A percentile compares a stretch with the other conserved stretches of the same genome.
These are phyloP conservation scores for Tortrix viridana DNA, from an alignment of 2,888 invertebrate species.

Conservation along the genomic window DNA sequence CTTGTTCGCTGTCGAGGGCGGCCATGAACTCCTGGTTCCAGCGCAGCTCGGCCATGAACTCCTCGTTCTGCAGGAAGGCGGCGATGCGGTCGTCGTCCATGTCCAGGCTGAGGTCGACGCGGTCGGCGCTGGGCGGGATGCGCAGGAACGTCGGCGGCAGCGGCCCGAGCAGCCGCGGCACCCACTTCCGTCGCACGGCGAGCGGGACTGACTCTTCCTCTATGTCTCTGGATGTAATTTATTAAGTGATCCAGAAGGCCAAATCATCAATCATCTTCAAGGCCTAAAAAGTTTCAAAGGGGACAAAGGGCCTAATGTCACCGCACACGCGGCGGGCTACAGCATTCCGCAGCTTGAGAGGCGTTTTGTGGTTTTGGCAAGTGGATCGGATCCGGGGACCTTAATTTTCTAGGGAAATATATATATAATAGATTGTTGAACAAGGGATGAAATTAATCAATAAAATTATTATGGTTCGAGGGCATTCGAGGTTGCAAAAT, in stretches of 20 bases:
- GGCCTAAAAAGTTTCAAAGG: too few species aligned
- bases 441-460: too few species aligned
- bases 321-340: too few species aligned
- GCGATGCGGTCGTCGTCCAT: constrained; percentile 95
- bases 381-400: too few species aligned
- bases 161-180: constrained; percentile 90
- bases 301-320: too few species aligned
- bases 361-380: too few species aligned
- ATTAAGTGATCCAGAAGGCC: background rate
- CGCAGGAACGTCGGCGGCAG: constrained; percentile 92
- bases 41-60: constrained; percentile 93
- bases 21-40: constrained; percentile 95
- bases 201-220: constrained; percentile 75
- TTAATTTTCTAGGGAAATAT: too few species aligned
- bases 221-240: constrained; percentile 63
- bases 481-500: too few species aligned
- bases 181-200: constrained; percentile 87
- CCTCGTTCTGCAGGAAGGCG: constrained; percentile 94
- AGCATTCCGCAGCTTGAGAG: too few species aligned
- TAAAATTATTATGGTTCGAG: too few species aligned
- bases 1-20: constrained; percentile 90
- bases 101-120: constrained; percentile 81
- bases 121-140: constrained; percentile 73
- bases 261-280: too few species aligned
- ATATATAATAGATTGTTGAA: too few species aligned